These are phyloP conservation scores for Pissodes strobi DNA, from an alignment of 1,140 invertebrate genomes.

Conservation along the genomic window DNA sequence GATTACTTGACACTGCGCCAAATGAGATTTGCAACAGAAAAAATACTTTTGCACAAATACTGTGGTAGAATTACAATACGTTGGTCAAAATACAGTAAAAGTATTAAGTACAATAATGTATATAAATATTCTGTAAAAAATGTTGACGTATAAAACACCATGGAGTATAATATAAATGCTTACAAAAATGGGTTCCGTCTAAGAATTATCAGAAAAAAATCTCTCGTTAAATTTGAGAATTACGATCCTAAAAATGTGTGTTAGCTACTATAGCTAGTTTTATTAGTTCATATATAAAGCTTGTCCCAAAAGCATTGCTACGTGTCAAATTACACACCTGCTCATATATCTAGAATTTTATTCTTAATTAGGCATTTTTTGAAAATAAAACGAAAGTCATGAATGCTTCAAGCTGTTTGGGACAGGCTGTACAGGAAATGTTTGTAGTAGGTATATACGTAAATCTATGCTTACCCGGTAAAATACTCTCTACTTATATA, in stretches of 20 bases:
- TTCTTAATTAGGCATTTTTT: too few relatives aligned
- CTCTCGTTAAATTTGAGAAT: background rate
- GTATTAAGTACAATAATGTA: conserved; percentile 34
- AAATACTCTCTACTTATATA: background rate
- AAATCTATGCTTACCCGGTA: background rate
- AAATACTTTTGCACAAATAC: conserved; percentile 44
- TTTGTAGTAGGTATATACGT: background rate
- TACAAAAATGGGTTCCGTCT: conserved; percentile 37
- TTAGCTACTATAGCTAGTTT: too few relatives aligned
- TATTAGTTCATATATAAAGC: too few relatives aligned
- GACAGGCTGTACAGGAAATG: too few relatives aligned
- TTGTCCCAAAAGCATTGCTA: too few relatives aligned
- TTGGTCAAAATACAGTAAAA: conserved; percentile 42
- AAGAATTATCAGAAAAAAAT: conserved; percentile 8
- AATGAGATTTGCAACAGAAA: too few relatives aligned
- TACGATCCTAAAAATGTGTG: too few relatives aligned
- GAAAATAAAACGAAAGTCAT: background rate
- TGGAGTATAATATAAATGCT: conserved; percentile 37
- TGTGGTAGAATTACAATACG: conserved; percentile 41
- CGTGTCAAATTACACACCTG: too few relatives aligned
- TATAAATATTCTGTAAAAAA: conserved; percentile 45
- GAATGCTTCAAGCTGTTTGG: too few relatives aligned
- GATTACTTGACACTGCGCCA: too few relatives aligned
- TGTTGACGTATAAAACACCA: conserved; percentile 51
- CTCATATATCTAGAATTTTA: too few relatives aligned